Base-by-base conservation (phyloP, 2,113 vertebrate species). In the Fukomys damarensis region DNA sequence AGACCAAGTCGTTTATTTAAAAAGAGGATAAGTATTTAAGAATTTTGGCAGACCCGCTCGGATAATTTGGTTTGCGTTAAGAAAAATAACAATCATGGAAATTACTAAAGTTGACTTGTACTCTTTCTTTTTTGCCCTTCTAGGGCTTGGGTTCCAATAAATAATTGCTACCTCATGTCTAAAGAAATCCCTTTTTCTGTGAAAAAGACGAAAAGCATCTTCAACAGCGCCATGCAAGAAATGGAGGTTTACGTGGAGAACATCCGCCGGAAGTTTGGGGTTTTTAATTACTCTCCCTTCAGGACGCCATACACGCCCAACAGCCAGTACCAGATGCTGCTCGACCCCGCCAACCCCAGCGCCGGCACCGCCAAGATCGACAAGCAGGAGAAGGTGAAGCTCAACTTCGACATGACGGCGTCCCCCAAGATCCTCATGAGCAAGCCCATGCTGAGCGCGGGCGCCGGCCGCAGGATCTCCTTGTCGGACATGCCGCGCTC, bases 81-180 rank as follows among this genome's bases (percentile, higher is more conserved):
- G 80, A 35, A 65, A 22, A 85, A 92, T 59, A 28, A 96, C 63
- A 70, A n/a, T 28, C 68, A 85, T 41, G 86, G 79, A 93, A 92
- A 32, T 81, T 17, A 35, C 46, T 41, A 14, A 19, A 30, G 10
- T 96, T 89, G 85, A 97, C 93, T 77, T 35, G 79, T 74, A 70
- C 89, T 94, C 41, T 96, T 81, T 96, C 68, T 98, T 12, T 98
- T 89, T 98, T 92, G 58, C 94, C 35, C 46, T 61, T 90, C 0
- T 96, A 99, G 99, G 98, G 99, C 99, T 97, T 99, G 99, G 99
- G 99, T 99, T 98, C 99, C 99, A 92, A 99, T 99, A 98, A 99
- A 99, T 99, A 99, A 99, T 98, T 99, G 99, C 99, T 99, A 99
- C 99, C 99, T 99, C 99, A 99, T 99, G 99, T 99, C 99, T 98